A percentile compares a stretch with the other conserved stretches of the same genome.
These are phyloP conservation scores for Meloidogyne hapla DNA, from an alignment of 1,140 invertebrate species.

Conservation along the genomic window DNA sequence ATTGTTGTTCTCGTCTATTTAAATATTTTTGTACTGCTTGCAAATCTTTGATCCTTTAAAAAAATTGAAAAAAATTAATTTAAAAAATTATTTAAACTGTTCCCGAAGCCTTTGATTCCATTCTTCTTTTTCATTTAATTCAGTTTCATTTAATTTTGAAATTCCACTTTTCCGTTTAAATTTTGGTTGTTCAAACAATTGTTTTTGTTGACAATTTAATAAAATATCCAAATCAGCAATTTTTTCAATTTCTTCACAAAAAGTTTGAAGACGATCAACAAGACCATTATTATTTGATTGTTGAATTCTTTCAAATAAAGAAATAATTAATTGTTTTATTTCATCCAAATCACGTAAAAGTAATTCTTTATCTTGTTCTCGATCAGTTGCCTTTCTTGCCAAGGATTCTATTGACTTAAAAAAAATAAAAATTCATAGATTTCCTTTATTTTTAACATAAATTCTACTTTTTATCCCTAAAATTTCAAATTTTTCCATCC, in stretches of 20 bases:
- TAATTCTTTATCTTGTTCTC: conserved; percentile 20
- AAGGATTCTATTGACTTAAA: conserved; percentile 19
- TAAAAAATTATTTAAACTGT: conserved; percentile 1
- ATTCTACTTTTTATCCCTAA: neutral
- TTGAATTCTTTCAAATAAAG: conserved; percentile 10
- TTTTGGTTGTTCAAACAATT: neutral
- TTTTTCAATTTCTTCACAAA: conserved; percentile 11
- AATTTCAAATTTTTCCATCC: neutral
- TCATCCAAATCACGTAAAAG: conserved; percentile 16
- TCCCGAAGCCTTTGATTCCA: neutral
- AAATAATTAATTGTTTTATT: conserved; percentile 11
- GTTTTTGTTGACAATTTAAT: conserved; percentile 12
- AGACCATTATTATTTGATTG: conserved; percentile 7
- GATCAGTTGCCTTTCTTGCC: conserved; percentile 8
- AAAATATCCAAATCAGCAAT: conserved; percentile 12
- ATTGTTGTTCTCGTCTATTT: conserved; percentile 4
- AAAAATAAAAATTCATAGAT: neutral
- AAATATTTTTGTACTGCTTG: neutral
- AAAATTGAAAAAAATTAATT: neutral
- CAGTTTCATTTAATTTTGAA: neutral
- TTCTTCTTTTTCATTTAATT: neutral
- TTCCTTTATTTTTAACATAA: neutral
- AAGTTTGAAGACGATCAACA: neutral
- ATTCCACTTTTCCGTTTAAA: neutral
- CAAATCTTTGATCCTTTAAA: conserved; percentile 13